Conservation (phyloP, 2,888 invertebrate genomes). For the Metallyticus violacea region DNA sequence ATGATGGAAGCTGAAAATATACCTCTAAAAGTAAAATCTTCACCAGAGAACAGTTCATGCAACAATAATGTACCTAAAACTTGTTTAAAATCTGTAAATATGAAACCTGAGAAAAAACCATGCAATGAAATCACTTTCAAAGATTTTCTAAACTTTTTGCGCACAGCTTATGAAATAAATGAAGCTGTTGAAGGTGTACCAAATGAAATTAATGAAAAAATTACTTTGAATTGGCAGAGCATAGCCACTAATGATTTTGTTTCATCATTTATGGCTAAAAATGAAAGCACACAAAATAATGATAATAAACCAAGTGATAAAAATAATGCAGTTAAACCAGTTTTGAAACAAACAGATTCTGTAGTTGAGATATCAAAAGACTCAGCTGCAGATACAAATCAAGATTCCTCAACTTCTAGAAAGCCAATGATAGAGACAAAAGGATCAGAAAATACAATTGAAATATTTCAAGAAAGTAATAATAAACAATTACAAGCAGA, state of each 20-base stretch:
- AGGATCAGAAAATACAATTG: background rate
- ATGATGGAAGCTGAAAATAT: background rate
- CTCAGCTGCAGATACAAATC: background rate
- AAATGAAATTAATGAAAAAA: constrained; percentile 10
- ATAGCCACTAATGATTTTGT: constrained; percentile 34
- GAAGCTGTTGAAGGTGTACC: constrained; percentile 35
- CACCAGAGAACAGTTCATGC: background rate
- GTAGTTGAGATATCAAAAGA: background rate
- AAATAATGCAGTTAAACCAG: background rate
- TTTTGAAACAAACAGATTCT: background rate
- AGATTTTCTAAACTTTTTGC: constrained; percentile 70
- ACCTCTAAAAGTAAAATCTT: background rate
- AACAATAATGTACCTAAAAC: background rate
- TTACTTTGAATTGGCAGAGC: constrained; percentile 39
- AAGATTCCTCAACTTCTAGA: background rate
- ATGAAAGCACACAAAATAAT: background rate
- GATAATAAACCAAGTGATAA: background rate
- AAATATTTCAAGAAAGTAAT: background rate
- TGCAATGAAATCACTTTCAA: constrained; percentile 62
- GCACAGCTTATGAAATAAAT: constrained; percentile 66
- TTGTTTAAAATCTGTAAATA: background rate
- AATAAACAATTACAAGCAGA: background rate
- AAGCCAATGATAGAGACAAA: background rate
- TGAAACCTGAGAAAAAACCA: constrained; percentile 33
- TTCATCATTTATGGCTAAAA: constrained; percentile 20